phyloP scores from a whole-genome alignment of 2,113 vertebrate species.

The Lepus americanus region DNA sequence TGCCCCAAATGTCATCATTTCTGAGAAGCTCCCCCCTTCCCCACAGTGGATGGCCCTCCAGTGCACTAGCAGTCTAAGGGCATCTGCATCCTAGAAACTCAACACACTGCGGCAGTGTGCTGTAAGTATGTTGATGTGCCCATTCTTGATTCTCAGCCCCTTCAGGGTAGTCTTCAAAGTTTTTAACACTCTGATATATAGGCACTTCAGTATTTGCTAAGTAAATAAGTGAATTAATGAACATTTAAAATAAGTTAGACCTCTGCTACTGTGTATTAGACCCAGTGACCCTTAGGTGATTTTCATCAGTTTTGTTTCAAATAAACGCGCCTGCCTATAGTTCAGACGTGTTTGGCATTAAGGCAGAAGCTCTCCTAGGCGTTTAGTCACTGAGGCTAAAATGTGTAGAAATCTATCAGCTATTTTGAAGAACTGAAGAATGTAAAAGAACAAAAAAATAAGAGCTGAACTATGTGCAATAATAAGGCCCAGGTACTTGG shows the following conservation, averaged over 20 bases:
- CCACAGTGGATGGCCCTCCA: neutral
- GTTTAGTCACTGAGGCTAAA: neutral
- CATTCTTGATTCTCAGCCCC: neutral
- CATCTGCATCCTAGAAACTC: neutral
- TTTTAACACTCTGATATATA: neutral
- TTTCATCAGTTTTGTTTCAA: neutral
- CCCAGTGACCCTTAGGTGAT: neutral
- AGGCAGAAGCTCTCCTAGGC: neutral
- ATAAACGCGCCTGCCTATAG: neutral
- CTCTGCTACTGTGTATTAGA: neutral
- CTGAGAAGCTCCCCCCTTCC: neutral
- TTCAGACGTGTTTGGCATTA: neutral
- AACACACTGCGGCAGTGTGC: fast-evolving
- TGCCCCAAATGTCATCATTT: neutral
- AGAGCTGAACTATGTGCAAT: neutral
- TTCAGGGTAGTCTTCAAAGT: neutral
- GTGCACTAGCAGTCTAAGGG: too few relatives aligned
- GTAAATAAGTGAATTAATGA: neutral
- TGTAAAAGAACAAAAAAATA: neutral
- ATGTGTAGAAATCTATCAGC: neutral
- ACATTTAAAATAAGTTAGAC: neutral
- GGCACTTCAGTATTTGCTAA: neutral
- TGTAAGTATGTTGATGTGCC: too few relatives aligned
- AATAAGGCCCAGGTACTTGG: neutral
- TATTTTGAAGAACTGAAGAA: neutral